Percentiles rank a stretch among this genome's conserved stretches.
phyloP scores from a whole-genome alignment of 2,113 vertebrate genomes.

The Cromileptes altivelis region DNA sequence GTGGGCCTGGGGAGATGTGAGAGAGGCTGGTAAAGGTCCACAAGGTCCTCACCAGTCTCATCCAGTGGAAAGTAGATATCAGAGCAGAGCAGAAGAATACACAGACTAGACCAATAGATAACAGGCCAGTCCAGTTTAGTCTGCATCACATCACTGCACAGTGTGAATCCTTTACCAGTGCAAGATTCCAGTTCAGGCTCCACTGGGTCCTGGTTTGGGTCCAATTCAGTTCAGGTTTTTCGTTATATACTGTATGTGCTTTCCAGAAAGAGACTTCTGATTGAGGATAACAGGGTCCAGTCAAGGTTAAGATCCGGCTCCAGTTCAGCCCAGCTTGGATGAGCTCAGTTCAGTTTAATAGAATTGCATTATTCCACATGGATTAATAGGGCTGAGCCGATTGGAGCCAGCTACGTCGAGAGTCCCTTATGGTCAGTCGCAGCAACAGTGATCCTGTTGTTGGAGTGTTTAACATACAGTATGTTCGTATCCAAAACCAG shows the following conservation, averaged over 20 bases:
- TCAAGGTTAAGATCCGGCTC: conserved; percentile 34
- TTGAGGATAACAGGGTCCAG: conserved; percentile 9
- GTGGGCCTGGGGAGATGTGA: conserved; percentile 38
- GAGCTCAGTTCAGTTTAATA: conserved; percentile 20
- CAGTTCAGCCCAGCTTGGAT: conserved; percentile 24
- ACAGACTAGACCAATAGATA: conserved; percentile 19
- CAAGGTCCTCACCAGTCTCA: conserved; percentile 35
- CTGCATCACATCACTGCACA: conserved; percentile 19
- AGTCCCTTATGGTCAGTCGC: conserved; percentile 8
- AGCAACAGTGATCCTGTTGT: conserved; percentile 16
- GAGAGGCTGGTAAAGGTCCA: conserved; percentile 27
- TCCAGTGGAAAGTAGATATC: conserved; percentile 38
- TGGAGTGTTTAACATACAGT: not conserved
- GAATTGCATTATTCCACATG: conserved; percentile 30
- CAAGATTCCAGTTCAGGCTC: conserved; percentile 34
- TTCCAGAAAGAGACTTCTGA: conserved; percentile 23
- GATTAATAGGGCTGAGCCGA: conserved; percentile 36
- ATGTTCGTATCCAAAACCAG: conserved; percentile 29
- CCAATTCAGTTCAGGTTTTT: conserved; percentile 24
- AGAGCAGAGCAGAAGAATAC: conserved; percentile 17
- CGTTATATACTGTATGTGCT: conserved; percentile 3
- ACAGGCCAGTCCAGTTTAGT: conserved; percentile 36
- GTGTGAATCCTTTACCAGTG: conserved; percentile 9
- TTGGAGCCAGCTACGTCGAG: not conserved
- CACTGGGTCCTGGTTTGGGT: conserved; percentile 13